Conservation (phyloP, 2,113 vertebrate genomes). For the Myiopsitta monachus region DNA sequence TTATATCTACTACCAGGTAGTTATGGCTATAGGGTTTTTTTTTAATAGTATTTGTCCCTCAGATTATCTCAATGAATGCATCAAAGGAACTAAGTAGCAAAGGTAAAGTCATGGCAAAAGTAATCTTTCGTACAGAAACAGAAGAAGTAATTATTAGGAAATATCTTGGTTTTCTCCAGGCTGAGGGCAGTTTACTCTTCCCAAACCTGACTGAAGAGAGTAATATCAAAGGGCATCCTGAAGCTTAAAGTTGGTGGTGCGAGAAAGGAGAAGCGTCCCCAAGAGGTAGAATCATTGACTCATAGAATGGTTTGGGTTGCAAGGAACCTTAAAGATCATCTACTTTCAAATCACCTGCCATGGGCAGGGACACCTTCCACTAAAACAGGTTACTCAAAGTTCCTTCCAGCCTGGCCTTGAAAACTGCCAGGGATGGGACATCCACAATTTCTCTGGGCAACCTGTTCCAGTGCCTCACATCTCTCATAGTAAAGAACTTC, state of each 20-base stretch:
- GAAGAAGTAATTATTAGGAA: neutral
- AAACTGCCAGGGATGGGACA: neutral
- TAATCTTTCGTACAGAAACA: neutral
- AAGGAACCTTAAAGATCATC: neutral
- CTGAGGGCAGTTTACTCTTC: neutral
- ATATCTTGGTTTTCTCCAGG: neutral
- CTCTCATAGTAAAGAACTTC: neutral
- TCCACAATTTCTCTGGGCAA: neutral
- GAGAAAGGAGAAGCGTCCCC: neutral
- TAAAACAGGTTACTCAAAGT: neutral
- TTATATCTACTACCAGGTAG: neutral
- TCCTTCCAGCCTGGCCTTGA: neutral
- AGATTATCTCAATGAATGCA: neutral
- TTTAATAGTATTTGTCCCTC: neutral
- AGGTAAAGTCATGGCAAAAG: neutral
- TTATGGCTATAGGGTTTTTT: rapidly evolving
- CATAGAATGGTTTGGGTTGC: neutral
- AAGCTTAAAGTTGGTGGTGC: neutral
- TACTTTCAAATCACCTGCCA: neutral
- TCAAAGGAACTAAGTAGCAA: neutral
- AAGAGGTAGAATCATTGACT: neutral
- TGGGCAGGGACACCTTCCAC: neutral
- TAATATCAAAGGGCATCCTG: neutral
- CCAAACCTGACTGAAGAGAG: neutral
- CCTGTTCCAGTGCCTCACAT: neutral